phyloP scores from a whole-genome alignment of 1,140 invertebrate species.

The Drosophila guanche region DNA sequence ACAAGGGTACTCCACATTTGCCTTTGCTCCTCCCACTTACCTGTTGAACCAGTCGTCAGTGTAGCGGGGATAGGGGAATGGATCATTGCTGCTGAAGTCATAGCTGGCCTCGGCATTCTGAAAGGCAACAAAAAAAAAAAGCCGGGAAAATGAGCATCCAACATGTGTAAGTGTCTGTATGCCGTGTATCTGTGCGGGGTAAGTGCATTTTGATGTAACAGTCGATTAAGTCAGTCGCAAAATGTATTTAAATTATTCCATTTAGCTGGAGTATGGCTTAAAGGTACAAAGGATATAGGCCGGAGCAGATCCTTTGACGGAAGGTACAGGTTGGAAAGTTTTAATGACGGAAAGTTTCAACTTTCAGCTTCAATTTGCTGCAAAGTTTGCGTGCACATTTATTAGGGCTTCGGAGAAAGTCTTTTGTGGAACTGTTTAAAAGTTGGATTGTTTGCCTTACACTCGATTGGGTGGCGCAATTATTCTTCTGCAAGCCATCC shows the following conservation, averaged over 20 bases:
- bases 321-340: slow-evolving; percentile 32
- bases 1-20: neutral
- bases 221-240: slow-evolving; percentile 7
- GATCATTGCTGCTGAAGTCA: slow-evolving; percentile 99
- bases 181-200: neutral
- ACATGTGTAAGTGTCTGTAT: neutral
- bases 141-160: slow-evolving; percentile 6
- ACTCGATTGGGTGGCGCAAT: too few relatives aligned
- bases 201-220: slow-evolving; percentile 33
- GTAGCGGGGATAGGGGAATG: slow-evolving; percentile 97
- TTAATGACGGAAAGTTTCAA: slow-evolving; percentile 42
- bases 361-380: slow-evolving; percentile 38
- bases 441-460: slow-evolving; percentile 10
- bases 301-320: slow-evolving; percentile 16
- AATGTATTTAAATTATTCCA: slow-evolving; percentile 26
- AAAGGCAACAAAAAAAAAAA: slow-evolving; percentile 16
- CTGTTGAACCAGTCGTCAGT: slow-evolving; percentile 99
- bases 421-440: slow-evolving; percentile 2
- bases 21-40: slow-evolving; percentile 85
- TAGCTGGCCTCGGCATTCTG: slow-evolving; percentile 98
- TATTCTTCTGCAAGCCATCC: too few relatives aligned
- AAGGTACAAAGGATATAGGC: too few relatives aligned
- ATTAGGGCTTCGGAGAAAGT: slow-evolving; percentile 17
- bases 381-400: slow-evolving; percentile 25
- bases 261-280: slow-evolving; percentile 10